phyloP scores from a whole-genome alignment of 2,888 invertebrate genomes.

The Crematogaster levior region DNA sequence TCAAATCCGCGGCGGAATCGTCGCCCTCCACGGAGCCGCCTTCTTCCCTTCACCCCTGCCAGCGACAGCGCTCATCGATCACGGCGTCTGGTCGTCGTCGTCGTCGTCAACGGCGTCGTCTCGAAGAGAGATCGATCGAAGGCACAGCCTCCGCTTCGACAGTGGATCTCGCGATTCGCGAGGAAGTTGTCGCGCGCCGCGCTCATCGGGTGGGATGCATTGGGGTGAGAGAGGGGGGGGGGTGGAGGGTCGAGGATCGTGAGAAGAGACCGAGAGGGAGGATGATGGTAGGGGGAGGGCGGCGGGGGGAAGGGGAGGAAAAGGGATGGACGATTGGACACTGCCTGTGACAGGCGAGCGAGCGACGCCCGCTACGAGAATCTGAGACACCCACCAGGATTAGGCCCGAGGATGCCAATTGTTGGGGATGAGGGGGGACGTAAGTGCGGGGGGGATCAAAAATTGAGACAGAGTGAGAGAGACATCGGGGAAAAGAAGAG shows the following conservation, averaged over 20 bases:
- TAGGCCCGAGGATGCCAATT: slow-evolving; percentile 26
- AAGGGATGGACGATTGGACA: slow-evolving; percentile 30
- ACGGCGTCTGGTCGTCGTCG: slow-evolving; percentile 33
- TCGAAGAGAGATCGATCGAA: slow-evolving; percentile 43
- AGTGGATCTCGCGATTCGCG: slow-evolving; percentile 46
- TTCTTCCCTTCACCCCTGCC: slow-evolving; percentile 25
- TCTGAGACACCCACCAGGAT: slow-evolving; percentile 37
- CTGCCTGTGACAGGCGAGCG: slow-evolving; percentile 49
- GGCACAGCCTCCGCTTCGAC: slow-evolving; percentile 52
- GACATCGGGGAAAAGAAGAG: background rate
- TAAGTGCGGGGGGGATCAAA: background rate
- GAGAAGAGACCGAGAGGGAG: background rate
- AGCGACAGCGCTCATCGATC: slow-evolving; percentile 48
- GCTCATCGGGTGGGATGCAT: slow-evolving; percentile 21
- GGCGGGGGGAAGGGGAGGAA: background rate
- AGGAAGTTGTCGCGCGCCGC: slow-evolving; percentile 50
- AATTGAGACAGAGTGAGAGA: background rate
- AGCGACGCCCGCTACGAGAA: slow-evolving; percentile 42
- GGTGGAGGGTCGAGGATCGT: background rate
- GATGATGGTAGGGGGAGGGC: background rate
- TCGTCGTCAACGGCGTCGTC: slow-evolving; percentile 21
- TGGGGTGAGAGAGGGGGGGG: background rate
- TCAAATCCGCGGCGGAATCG: slow-evolving; percentile 31
- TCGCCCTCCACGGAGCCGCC: slow-evolving; percentile 25
- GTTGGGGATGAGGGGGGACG: background rate